Percentiles rank a stretch among this genome's conserved stretches.
Conservation (phyloP, 2,113 vertebrate genomes). For the Dicentrarchus labrax region DNA sequence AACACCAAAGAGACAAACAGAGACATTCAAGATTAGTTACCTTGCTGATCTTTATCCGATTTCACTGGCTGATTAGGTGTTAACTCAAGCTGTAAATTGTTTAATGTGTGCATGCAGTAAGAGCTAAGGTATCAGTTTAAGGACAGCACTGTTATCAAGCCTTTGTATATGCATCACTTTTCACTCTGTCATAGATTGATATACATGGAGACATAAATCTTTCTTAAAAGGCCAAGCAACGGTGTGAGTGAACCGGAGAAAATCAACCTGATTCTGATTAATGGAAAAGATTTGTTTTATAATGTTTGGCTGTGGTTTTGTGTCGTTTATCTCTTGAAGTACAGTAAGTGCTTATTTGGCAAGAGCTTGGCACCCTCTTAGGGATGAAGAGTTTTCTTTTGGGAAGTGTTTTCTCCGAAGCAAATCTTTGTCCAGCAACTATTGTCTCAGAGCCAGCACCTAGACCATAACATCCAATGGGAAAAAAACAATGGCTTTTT, state of each 20-base stretch:
- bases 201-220: slow-evolving; percentile 32
- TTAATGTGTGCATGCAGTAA: slow-evolving; percentile 17
- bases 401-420: slow-evolving; percentile 56
- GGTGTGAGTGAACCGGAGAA: slow-evolving; percentile 46
- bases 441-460: slow-evolving; percentile 6
- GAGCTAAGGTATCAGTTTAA: neutral
- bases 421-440: slow-evolving; percentile 51
- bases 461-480: slow-evolving; percentile 3
- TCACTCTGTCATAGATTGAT: slow-evolving; percentile 43
- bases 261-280: slow-evolving; percentile 63
- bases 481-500: neutral
- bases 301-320: slow-evolving; percentile 69
- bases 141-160: slow-evolving; percentile 15
- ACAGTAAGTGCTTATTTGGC: slow-evolving; percentile 83
- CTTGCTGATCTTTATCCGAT: slow-evolving; percentile 22
- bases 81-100: slow-evolving; percentile 30
- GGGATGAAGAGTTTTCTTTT: slow-evolving; percentile 72
- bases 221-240: slow-evolving; percentile 36
- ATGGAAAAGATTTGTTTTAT: slow-evolving; percentile 68
- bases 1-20: neutral
- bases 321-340: slow-evolving; percentile 68
- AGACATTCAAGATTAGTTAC: slow-evolving; percentile 22
- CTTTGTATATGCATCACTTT: slow-evolving; percentile 39
- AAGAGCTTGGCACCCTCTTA: slow-evolving; percentile 65
- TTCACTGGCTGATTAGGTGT: slow-evolving; percentile 14